phyloP scores from a whole-genome alignment of 2,113 vertebrate species.

The Narcine bancroftii region DNA sequence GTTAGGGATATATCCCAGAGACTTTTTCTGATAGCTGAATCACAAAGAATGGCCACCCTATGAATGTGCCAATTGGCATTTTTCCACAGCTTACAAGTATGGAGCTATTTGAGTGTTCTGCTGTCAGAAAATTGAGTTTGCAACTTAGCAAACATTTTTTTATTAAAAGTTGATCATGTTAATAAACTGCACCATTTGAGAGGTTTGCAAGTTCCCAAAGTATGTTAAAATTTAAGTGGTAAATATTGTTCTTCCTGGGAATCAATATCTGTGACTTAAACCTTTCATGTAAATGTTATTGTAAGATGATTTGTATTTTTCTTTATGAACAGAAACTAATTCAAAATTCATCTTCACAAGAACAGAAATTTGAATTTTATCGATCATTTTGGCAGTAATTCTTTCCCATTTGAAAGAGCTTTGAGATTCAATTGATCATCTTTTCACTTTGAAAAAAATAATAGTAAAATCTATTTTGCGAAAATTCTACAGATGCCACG shows the following conservation, averaged over 20 bases:
- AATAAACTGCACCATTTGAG: not conserved
- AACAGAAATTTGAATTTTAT: not conserved
- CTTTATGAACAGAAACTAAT: not conserved
- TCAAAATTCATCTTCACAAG: too few relatives aligned
- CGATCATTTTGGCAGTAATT: not conserved
- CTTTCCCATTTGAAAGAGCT: not conserved
- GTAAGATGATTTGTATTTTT: not conserved
- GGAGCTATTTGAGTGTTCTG: not conserved
- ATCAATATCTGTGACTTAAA: not conserved
- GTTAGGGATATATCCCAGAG: conserved; percentile 27
- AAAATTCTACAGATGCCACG: not conserved
- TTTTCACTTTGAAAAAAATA: not conserved
- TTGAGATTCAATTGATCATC: not conserved
- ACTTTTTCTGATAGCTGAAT: conserved; percentile 26
- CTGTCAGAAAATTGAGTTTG: conserved; percentile 2
- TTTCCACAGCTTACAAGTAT: not conserved
- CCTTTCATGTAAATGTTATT: not conserved
- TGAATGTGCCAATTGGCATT: conserved; percentile 14
- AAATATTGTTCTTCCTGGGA: not conserved
- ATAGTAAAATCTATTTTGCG: not conserved
- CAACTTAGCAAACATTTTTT: not conserved
- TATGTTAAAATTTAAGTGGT: not conserved
- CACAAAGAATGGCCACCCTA: not conserved
- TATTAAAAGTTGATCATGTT: not conserved
- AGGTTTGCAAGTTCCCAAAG: not conserved